Percentiles rank a stretch among this genome's conserved stretches.
phyloP scores from a whole-genome alignment of 2,797 vertebrate species.

The Tragopan temminckii region DNA sequence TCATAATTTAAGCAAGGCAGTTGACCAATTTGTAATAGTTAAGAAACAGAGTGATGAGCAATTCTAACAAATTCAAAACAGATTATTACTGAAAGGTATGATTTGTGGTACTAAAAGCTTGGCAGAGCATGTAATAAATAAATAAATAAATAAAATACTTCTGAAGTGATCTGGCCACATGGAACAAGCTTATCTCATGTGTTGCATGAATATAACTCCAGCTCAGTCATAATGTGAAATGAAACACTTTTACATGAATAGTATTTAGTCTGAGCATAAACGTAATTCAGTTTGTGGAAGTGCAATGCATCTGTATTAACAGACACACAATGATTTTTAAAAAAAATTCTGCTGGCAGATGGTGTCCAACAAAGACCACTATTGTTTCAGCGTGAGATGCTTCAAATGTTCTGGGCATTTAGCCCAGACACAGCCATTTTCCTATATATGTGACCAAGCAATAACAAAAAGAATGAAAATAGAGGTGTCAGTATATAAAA shows the following conservation, averaged over 20 bases:
- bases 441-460: constrained; percentile 85
- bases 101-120: not conserved
- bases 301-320: constrained; percentile 66
- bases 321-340: constrained; percentile 57
- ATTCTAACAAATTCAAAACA: not conserved
- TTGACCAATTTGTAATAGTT: not conserved
- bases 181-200: constrained; percentile 25
- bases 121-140: constrained; percentile 4
- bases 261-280: constrained; percentile 68
- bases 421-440: constrained; percentile 86
- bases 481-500: constrained; percentile 84
- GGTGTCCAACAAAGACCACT: constrained; percentile 86
- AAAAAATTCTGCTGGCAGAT: constrained; percentile 82
- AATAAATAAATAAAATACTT: not conserved
- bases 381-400: constrained; percentile 87
- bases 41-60: not conserved
- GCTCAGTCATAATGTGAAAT: constrained; percentile 57
- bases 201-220: constrained; percentile 5
- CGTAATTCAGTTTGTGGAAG: constrained; percentile 59
- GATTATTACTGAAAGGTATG: not conserved
- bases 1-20: not conserved
- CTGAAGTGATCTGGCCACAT: not conserved
- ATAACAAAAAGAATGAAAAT: constrained; percentile 83
- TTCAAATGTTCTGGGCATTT: constrained; percentile 84
- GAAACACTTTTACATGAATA: constrained; percentile 59